phyloP scores from a whole-genome alignment of 2,113 vertebrate species.

The Pelodiscus sinensis region DNA sequence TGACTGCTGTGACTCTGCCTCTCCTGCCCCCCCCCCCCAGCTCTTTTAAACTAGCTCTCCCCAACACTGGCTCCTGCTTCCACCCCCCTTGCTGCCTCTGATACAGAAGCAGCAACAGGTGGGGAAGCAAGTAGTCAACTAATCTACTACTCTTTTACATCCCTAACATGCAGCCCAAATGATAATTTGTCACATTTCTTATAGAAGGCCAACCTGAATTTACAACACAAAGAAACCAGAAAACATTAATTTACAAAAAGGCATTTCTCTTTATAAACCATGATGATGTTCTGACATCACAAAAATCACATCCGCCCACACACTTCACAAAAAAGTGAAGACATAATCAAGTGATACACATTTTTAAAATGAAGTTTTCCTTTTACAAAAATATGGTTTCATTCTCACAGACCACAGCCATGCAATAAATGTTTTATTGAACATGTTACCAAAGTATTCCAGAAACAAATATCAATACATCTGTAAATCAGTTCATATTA shows the following conservation, averaged over 20 bases:
- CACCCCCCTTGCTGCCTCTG: too few species aligned
- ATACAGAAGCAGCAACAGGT: too few species aligned
- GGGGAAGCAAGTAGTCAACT: too few species aligned
- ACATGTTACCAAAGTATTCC: rapidly evolving
- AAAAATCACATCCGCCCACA: not conserved
- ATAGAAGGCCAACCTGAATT: not conserved
- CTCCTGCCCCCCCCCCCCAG: too few species aligned
- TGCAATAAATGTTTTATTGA: rapidly evolving
- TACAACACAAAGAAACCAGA: not conserved
- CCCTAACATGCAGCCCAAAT: not conserved
- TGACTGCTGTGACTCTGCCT: too few species aligned
- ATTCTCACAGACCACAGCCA: not conserved
- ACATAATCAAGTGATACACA: not conserved
- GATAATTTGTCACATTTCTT: not conserved
- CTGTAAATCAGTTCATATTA: rapidly evolving
- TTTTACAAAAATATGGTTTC: rapidly evolving
- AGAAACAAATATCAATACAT: rapidly evolving
- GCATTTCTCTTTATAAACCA: not conserved
- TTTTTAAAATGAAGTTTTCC: rapidly evolving
- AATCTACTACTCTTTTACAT: too few species aligned
- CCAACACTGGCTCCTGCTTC: too few species aligned
- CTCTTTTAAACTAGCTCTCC: too few species aligned
- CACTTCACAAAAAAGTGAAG: not conserved
- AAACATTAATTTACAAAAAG: not conserved
- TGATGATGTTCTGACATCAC: not conserved